Base-by-base conservation (phyloP, 2,113 vertebrate species). In the Leiothrix lutea region DNA sequence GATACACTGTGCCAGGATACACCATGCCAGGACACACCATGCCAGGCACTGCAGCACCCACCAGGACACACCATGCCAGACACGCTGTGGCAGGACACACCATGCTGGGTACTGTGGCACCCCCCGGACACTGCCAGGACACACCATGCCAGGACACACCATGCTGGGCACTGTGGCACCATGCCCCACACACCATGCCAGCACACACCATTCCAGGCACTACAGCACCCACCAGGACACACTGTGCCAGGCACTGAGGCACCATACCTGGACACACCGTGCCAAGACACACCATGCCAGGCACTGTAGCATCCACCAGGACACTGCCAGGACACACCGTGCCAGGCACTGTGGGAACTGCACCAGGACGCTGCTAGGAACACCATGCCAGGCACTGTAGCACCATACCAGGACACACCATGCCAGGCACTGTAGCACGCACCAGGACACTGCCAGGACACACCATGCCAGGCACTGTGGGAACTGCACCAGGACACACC, bases 101-200 rank as follows among this genome's bases (percentile, higher is more conserved):
- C 5, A 3, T 5, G 2, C 67, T 1, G 8, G n/a, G n/a, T n/a
- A n/a, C n/a, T n/a, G n/a, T n/a, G n/a, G n/a, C n/a, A n/a, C n/a
- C n/a, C n/a, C n/a, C n/a, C n/a, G n/a, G 35, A 16, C n/a, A 48
- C 65, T 2, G 6, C 23, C 20, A 20, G 14, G n/a, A 35, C 60
- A 38, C 36, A 28, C 28, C 5, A 2, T 8, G 23, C 16, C 17
- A 3, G 45, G 33, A 29, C 35, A 51, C 23, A 33, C 62, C 19
- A 5, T 33, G 4, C 18, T 21, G 29, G 53, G 28, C 51, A 53
- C 4, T 19, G 10, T 3, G 10, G 19, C 44, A 45, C 44, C n/a
- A n/a, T n/a, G n/a, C n/a, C n/a, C n/a, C n/a, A 48, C 25, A 50
- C n/a, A 28, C 47, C 3, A 1, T 1, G 1, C 36, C 53, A 12